phyloP scores from a whole-genome alignment of 2,113 vertebrate genomes.

The Ondatra zibethicus region DNA sequence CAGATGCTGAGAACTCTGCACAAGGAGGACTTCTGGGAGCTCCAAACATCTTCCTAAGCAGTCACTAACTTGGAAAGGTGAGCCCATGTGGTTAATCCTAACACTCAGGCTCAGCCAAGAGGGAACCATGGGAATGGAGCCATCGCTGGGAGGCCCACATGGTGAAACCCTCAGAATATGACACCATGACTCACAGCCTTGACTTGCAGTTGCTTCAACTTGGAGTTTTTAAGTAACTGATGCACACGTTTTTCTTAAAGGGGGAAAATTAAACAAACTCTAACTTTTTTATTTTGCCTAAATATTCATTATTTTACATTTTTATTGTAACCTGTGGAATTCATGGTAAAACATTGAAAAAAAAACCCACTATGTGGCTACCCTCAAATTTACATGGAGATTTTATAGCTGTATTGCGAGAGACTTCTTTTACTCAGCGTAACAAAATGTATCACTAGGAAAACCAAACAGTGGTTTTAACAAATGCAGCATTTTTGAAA shows the following conservation, averaged over 20 bases:
- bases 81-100: background rate
- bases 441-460: slow-evolving; percentile 86
- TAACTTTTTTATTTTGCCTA: background rate
- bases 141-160: background rate
- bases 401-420: slow-evolving; percentile 86
- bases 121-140: background rate
- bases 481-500: slow-evolving; percentile 85
- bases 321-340: slow-evolving; percentile 77
- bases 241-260: background rate
- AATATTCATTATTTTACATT: background rate
- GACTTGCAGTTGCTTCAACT: background rate
- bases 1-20: slow-evolving; percentile 23
- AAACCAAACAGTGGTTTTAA: slow-evolving; percentile 85
- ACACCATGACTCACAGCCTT: background rate
- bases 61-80: background rate
- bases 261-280: background rate
- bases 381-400: slow-evolving; percentile 78
- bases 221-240: slow-evolving; percentile 38
- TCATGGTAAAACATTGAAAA: slow-evolving; percentile 73
- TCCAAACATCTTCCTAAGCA: slow-evolving; percentile 18
- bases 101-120: background rate
- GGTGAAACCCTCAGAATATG: background rate
- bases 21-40: background rate
- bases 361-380: slow-evolving; percentile 65
- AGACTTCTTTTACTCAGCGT: slow-evolving; percentile 88